phyloP scores from a whole-genome alignment of 2,888 invertebrate genomes.

The Netelia melanura region DNA sequence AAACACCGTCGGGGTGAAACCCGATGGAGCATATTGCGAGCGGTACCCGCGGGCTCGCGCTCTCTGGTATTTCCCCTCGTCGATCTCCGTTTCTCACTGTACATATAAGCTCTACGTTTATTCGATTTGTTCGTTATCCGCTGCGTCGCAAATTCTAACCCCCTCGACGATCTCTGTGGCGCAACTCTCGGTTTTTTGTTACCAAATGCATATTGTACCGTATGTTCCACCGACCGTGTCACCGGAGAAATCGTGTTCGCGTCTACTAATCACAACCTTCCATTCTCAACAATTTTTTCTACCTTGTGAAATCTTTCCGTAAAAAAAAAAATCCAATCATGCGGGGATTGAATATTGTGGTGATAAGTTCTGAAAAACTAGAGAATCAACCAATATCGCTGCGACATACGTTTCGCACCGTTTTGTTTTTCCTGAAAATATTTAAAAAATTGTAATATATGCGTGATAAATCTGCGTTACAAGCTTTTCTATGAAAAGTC shows the following conservation, averaged over 20 bases:
- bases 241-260: neutral
- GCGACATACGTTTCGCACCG: neutral
- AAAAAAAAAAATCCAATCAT: neutral
- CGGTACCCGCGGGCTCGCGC: slow-evolving; percentile 15
- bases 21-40: slow-evolving; percentile 35
- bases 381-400: neutral
- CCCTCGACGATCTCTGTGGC: neutral
- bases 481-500: neutral
- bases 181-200: slow-evolving; percentile 3
- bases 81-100: slow-evolving; percentile 10
- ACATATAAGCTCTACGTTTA: slow-evolving; percentile 6
- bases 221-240: neutral
- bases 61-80: slow-evolving; percentile 25
- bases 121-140: slow-evolving; percentile 21
- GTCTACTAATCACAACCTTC: slow-evolving; percentile 14
- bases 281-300: neutral
- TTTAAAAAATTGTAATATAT: neutral
- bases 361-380: neutral
- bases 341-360: neutral
- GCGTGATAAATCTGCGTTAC: neutral
- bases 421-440: neutral
- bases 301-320: neutral
- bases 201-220: too few relatives aligned
- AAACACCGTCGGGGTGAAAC: slow-evolving; percentile 61
- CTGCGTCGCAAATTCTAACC: slow-evolving; percentile 14